Evolutionary conservation across 2,797 vertebrate species (phyloP).

Genomic region (Liparis tanakae): DNA sequence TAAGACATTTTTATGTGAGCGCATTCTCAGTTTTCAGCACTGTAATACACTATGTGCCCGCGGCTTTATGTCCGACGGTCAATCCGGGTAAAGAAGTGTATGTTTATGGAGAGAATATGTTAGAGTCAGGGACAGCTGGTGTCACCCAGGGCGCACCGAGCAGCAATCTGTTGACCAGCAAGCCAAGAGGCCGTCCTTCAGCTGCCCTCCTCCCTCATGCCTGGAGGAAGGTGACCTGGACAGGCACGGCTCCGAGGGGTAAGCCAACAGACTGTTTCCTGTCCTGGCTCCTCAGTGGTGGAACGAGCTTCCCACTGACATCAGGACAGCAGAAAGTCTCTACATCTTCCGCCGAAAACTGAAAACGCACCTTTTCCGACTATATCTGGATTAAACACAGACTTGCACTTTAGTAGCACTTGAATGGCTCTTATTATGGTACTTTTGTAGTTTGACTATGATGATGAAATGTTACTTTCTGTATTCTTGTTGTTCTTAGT

Average conservation of each 20-base stretch:
- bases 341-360: too few species aligned
- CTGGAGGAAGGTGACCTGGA: constrained; percentile 37
- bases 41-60: background rate
- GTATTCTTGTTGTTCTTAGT: too few species aligned
- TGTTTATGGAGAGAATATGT: constrained; percentile 13
- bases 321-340: too few species aligned
- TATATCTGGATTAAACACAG: too few species aligned
- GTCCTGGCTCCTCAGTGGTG: too few species aligned
- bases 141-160: constrained; percentile 49
- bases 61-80: constrained; percentile 5
- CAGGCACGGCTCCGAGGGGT: constrained; percentile 21
- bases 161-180: constrained; percentile 57
- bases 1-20: constrained; percentile 27
- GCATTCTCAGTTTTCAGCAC: constrained; percentile 22
- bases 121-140: constrained; percentile 62
- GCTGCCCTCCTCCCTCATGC: constrained; percentile 3
- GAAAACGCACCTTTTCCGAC: too few species aligned
- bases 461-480: too few species aligned
- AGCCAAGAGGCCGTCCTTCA: constrained; percentile 36
- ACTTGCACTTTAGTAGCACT: too few species aligned
- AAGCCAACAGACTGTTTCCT: constrained; percentile 34
- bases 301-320: too few species aligned
- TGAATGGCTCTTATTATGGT: too few species aligned
- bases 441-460: too few species aligned
- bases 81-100: constrained; percentile 1